Conservation (phyloP, 1,140 invertebrate species). For the Tribolium castaneum region DNA sequence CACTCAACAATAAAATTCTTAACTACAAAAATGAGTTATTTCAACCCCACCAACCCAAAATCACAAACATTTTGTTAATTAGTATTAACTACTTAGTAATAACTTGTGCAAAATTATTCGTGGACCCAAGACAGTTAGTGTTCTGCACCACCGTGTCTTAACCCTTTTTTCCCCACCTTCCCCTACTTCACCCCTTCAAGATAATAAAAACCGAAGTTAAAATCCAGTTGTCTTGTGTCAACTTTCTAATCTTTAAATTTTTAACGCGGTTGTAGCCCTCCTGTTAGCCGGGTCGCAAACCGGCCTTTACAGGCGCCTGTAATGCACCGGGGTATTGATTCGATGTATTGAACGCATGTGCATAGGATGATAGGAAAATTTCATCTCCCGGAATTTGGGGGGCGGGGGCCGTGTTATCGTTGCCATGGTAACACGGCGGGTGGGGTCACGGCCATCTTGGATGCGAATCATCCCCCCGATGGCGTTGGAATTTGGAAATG, state of each 20-base stretch:
- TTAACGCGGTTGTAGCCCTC: neutral
- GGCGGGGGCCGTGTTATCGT: constrained; percentile 47
- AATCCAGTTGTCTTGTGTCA: neutral
- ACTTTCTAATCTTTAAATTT: neutral
- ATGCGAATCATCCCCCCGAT: constrained; percentile 48
- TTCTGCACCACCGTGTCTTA: too few relatives aligned
- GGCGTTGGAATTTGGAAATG: neutral
- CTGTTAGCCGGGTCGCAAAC: neutral
- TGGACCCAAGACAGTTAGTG: too few relatives aligned
- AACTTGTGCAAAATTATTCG: too few relatives aligned
- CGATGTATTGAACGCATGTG: constrained; percentile 56
- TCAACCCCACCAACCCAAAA: too few relatives aligned
- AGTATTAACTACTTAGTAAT: too few relatives aligned
- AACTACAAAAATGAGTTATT: too few relatives aligned
- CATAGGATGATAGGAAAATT: constrained; percentile 45
- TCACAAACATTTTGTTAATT: too few relatives aligned
- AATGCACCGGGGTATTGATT: constrained; percentile 55
- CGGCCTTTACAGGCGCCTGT: neutral
- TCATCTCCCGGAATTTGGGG: constrained; percentile 23
- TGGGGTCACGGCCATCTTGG: constrained; percentile 61
- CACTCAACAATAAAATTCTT: too few relatives aligned
- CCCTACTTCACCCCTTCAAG: too few relatives aligned
- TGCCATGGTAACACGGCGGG: constrained; percentile 59
- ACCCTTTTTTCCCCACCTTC: too few relatives aligned
- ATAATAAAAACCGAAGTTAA: constrained; percentile 34